Conservation (phyloP, 1,140 invertebrate genomes). For the Cepaea nemoralis region DNA sequence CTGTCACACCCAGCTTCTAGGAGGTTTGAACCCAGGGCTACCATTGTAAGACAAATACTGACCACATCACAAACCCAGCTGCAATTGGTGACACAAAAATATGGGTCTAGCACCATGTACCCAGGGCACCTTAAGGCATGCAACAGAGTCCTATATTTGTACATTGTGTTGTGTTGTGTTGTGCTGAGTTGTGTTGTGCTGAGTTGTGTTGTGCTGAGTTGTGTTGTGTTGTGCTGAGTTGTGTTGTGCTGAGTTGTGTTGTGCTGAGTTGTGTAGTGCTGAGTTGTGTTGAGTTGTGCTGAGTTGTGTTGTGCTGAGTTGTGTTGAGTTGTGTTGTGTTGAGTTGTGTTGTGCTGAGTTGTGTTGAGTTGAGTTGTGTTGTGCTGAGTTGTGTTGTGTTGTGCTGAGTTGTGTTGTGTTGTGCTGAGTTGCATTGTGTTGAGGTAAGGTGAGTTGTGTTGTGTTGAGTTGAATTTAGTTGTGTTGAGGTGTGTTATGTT, state of each 20-base stretch:
- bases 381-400: constrained; percentile 1
- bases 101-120: too few species aligned
- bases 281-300: too few species aligned
- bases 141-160: too few species aligned
- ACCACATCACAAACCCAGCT: too few species aligned
- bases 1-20: too few species aligned
- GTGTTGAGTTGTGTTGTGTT: too few species aligned
- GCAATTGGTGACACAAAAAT: too few species aligned
- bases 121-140: too few species aligned
- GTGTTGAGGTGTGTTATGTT: background rate
- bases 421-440: background rate
- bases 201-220: background rate
- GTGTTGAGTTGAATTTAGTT: background rate
- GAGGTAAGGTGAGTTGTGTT: background rate
- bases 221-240: constrained; percentile 1
- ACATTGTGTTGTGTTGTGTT: too few species aligned
- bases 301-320: too few species aligned
- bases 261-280: background rate
- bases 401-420: constrained; percentile 17
- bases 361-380: constrained; percentile 9
- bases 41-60: too few species aligned
- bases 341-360: background rate
- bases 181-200: background rate
- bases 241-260: background rate
- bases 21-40: too few species aligned